phyloP scores from a whole-genome alignment of 1,140 invertebrate species.

The Chymomyza costata region DNA sequence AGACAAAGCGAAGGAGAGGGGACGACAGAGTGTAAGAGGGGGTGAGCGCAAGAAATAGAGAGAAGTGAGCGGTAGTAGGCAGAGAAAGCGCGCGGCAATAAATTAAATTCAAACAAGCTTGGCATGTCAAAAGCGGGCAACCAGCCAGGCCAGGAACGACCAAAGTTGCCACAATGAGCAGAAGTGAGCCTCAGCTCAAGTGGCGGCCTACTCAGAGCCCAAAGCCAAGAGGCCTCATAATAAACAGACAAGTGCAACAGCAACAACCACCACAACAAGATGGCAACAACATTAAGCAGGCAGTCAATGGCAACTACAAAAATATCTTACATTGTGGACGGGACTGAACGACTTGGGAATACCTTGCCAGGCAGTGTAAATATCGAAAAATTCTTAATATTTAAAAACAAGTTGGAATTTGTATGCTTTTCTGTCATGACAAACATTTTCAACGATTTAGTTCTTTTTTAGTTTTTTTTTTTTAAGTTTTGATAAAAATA shows the following conservation, averaged over 20 bases:
- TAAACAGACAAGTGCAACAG: conserved; percentile 65
- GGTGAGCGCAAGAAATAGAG: not conserved
- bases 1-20: conserved; percentile 8
- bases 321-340: too few species aligned
- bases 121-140: conserved; percentile 49
- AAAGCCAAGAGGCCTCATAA: conserved; percentile 55
- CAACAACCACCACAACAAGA: not conserved
- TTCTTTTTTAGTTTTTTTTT: too few species aligned
- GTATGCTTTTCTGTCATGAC: too few species aligned
- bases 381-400: too few species aligned
- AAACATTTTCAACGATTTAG: too few species aligned
- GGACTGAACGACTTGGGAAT: too few species aligned
- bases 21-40: not conserved
- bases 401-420: too few species aligned
- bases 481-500: too few species aligned
- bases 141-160: not conserved
- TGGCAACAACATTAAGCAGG: not conserved
- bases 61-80: conserved; percentile 4
- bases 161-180: conserved; percentile 28
- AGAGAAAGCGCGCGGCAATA: conserved; percentile 57
- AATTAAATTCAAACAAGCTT: conserved; percentile 62
- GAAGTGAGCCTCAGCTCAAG: conserved; percentile 24
- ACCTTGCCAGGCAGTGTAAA: too few species aligned
- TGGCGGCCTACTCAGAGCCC: conserved; percentile 29
- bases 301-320: too few species aligned